A percentile compares a stretch with the other conserved stretches of the same genome.
These are phyloP conservation scores for Rugalucina vietnamica DNA, from an alignment of 2,888 invertebrate genomes.

Conservation along the genomic window DNA sequence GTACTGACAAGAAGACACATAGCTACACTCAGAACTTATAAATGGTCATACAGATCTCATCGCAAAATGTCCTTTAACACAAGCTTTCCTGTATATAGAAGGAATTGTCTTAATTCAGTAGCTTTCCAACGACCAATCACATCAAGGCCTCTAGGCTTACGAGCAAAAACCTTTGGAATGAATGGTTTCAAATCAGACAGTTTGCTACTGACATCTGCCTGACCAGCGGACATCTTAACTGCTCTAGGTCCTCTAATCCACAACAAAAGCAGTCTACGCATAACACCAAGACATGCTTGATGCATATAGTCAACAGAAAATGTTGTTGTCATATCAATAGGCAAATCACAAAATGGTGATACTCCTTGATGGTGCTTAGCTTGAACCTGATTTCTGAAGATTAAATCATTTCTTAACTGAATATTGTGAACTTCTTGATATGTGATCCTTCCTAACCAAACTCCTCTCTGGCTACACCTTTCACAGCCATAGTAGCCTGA, in stretches of 20 bases:
- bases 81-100: constrained; percentile 4
- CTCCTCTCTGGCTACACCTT: constrained; percentile 34
- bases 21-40: constrained; percentile 23
- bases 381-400: constrained; percentile 34
- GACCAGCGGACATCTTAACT: constrained; percentile 14
- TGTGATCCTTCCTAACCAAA: neutral
- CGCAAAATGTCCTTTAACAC: constrained; percentile 17
- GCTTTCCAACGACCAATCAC: constrained; percentile 72
- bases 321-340: constrained; percentile 66
- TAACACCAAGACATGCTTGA: constrained; percentile 74
- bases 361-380: constrained; percentile 57
- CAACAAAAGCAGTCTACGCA: constrained; percentile 68
- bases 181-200: neutral
- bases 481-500: constrained; percentile 56
- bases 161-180: constrained; percentile 65
- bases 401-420: constrained; percentile 1
- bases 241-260: constrained; percentile 65
- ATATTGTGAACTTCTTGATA: neutral
- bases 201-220: neutral
- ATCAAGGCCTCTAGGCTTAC: constrained; percentile 68
- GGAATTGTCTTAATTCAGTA: constrained; percentile 59
- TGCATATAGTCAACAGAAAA: constrained; percentile 79
- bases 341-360: constrained; percentile 46
- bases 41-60: constrained; percentile 9
- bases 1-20: constrained; percentile 32